phyloP scores from a whole-genome alignment of 1,140 invertebrate genomes.

The Oryctes rhinoceros region DNA sequence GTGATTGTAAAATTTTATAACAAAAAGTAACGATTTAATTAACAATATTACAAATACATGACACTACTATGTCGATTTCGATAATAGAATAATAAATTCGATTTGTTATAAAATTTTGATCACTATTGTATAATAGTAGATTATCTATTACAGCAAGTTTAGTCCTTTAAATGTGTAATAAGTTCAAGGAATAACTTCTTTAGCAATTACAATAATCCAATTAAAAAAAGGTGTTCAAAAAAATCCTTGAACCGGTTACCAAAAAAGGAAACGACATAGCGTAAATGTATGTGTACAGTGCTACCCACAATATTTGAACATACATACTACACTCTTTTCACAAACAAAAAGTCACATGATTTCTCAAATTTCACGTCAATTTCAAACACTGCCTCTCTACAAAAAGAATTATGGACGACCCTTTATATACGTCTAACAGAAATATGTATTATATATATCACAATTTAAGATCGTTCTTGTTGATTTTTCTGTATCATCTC shows the following conservation, averaged over 20 bases:
- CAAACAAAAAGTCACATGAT: not conserved
- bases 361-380: not conserved
- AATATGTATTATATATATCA: slow-evolving; percentile 25
- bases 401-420: not conserved
- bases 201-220: not conserved
- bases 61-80: not conserved
- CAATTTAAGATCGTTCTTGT: slow-evolving; percentile 35
- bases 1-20: slow-evolving; percentile 9
- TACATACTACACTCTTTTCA: not conserved
- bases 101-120: slow-evolving; percentile 4
- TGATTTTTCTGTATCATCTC: slow-evolving; percentile 50
- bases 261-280: not conserved
- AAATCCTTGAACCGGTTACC: slow-evolving; percentile 9
- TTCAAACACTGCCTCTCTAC: not conserved
- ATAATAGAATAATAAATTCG: not conserved
- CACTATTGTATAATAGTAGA: not conserved
- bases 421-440: not conserved
- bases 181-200: not conserved
- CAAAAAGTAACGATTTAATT: not conserved
- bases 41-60: not conserved
- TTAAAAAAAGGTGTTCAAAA: not conserved
- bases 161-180: not conserved
- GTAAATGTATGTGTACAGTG: not conserved
- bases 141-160: not conserved
- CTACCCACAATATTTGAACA: not conserved